phyloP scores from a whole-genome alignment of 2,797 vertebrate species.

The Acanthis flammea region DNA sequence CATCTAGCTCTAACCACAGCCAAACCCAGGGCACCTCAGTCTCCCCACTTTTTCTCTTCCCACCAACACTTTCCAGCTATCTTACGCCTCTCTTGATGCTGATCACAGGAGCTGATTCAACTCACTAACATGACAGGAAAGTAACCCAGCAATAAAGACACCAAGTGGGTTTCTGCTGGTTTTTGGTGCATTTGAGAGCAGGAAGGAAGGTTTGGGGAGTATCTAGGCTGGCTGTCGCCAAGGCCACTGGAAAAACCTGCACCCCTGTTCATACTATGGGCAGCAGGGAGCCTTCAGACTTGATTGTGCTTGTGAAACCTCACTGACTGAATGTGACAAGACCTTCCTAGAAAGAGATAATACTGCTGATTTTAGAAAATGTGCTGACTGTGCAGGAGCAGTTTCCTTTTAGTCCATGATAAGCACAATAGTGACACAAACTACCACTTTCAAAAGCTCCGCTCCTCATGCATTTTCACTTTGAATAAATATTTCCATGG shows the following conservation, averaged over 20 bases:
- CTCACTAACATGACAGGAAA: neutral
- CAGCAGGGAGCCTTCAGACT: neutral
- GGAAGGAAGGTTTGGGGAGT: neutral
- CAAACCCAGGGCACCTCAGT: neutral
- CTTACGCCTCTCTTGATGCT: neutral
- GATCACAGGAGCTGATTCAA: neutral
- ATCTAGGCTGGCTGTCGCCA: neutral
- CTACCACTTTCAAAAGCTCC: neutral
- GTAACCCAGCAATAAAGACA: neutral
- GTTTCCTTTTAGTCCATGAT: neutral
- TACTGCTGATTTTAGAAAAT: neutral
- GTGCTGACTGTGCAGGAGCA: neutral
- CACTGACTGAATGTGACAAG: neutral
- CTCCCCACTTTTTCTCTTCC: neutral
- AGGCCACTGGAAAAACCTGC: neutral
- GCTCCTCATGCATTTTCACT: neutral
- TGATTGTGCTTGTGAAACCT: neutral
- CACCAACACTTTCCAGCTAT: conserved; percentile 2
- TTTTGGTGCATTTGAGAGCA: neutral
- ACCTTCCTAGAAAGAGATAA: conserved; percentile 20
- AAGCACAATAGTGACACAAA: neutral
- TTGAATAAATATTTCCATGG: conserved; percentile 20
- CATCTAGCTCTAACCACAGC: neutral
- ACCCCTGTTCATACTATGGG: neutral
- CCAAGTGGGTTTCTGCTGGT: neutral